Conservation (phyloP, 2,797 vertebrate genomes). For the Sebastes diploproa region DNA sequence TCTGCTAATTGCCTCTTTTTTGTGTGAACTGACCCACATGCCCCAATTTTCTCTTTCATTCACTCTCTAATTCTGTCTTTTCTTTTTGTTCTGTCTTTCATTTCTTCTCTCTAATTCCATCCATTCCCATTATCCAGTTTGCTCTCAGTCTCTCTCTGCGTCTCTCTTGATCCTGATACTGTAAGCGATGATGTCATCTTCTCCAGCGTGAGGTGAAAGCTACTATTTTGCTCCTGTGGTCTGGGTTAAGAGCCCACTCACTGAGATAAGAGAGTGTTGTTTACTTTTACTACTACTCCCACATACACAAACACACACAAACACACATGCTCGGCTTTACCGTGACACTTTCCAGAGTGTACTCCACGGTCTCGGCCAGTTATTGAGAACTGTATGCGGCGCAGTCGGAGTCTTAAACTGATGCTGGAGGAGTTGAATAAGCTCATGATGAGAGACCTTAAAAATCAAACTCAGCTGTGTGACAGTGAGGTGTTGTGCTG, state of each 20-base stretch:
- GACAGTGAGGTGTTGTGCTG: not conserved
- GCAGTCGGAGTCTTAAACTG: not conserved
- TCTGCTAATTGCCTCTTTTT: slow-evolving; percentile 61
- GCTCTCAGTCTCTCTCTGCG: not conserved
- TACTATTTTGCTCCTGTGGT: slow-evolving; percentile 52
- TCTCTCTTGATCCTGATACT: not conserved
- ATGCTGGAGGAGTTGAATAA: not conserved
- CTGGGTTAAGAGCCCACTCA: slow-evolving; percentile 67
- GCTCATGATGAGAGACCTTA: not conserved
- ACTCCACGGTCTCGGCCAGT: slow-evolving; percentile 23
- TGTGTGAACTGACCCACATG: slow-evolving; percentile 40
- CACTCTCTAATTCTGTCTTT: not conserved
- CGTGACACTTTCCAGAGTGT: slow-evolving; percentile 49
- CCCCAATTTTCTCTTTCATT: slow-evolving; percentile 28
- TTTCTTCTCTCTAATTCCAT: not conserved
- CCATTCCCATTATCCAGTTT: not conserved
- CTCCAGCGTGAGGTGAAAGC: slow-evolving; percentile 47
- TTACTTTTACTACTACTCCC: slow-evolving; percentile 69
- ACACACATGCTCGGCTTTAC: slow-evolving; percentile 27
- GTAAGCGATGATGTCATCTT: slow-evolving; percentile 42
- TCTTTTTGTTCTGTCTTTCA: not conserved
- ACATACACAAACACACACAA: slow-evolving; percentile 51
- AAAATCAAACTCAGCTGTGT: not conserved
- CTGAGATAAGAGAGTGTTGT: slow-evolving; percentile 67
- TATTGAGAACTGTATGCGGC: slow-evolving; percentile 7